Base-by-base conservation (phyloP, 2,113 vertebrate genomes). In the Rhea americana region DNA sequence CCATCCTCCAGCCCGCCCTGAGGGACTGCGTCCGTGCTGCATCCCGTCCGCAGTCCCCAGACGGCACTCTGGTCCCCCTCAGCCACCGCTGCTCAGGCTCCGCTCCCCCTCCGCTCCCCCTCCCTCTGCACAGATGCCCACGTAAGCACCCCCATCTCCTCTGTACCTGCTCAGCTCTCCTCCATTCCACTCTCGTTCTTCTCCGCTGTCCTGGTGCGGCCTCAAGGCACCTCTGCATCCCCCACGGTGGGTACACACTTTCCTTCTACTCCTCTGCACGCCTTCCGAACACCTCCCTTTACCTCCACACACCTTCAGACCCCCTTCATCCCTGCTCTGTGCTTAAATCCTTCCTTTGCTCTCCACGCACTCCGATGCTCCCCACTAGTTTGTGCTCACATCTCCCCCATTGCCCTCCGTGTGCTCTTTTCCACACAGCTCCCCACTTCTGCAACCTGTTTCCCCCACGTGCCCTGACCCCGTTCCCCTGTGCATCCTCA, bases 251-350 rank as follows among this genome's bases (percentile, higher is more conserved):
- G 2, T 2, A 7, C 3, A 1, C 45, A 14, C n/a, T 39, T 35
- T 30, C 53, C 53, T 56, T 30, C 53, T 15, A 30, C 32, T 22
- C 17, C 70, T 26, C 48, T 3, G 1, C 0, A 0, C 9, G 45
- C 25, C 53, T 84, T 51, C 21, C 32, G 8, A 61, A 19, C 0
- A 21, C 16, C 24, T 15, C 72, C 30, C 3, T 17, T 30, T 26
- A 45, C 5, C 15, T 11, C 11, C 61, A 53, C 0, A 0, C 3
- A 35, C 25, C 30, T 11, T 2, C 11, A 7, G 28, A 26, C 9
- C 32, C n/a, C 43, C 21, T 17, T 6, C 4, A 2, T 3, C 13
- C 30, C 1, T 0, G 3, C 1, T 1, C 8, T 2, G 11, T 7
- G 30, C 20, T 28, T 39, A 22, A 2, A 2, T 3, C 6, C 47